Conservation (phyloP, 2,797 vertebrate species). For the Helostoma temminkii region DNA sequence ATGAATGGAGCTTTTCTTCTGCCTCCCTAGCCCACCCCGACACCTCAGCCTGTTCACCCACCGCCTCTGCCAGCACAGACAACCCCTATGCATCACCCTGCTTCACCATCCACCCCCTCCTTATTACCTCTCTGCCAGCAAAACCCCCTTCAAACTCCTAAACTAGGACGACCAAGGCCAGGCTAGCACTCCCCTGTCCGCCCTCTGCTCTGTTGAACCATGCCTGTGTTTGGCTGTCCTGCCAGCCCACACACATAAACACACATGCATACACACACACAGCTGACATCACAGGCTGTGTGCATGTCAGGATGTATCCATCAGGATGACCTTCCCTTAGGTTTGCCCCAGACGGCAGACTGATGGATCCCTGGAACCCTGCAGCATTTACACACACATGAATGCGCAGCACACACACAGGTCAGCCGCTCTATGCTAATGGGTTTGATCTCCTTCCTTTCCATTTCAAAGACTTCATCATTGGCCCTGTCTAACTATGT, state of each 20-base stretch:
- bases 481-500: constrained; percentile 38
- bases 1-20: constrained; percentile 80
- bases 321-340: constrained; percentile 84
- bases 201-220: constrained; percentile 74
- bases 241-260: constrained; percentile 18
- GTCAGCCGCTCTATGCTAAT: constrained; percentile 44
- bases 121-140: constrained; percentile 44
- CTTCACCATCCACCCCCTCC: constrained; percentile 34
- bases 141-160: constrained; percentile 49
- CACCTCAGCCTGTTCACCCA: constrained; percentile 54
- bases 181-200: constrained; percentile 58
- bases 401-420: constrained; percentile 23
- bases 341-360: constrained; percentile 77
- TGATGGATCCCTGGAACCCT: constrained; percentile 73
- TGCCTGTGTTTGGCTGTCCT: constrained; percentile 35
- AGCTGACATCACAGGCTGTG: constrained; percentile 81
- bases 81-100: constrained; percentile 52
- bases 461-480: constrained; percentile 50
- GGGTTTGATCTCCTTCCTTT: constrained; percentile 55
- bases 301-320: constrained; percentile 85
- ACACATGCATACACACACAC: constrained; percentile 47
- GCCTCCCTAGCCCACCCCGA: constrained; percentile 54
- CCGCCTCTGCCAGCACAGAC: constrained; percentile 48
- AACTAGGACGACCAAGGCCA: constrained; percentile 72
- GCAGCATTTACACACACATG: constrained; percentile 60